Conservation (phyloP, 2,888 invertebrate species). For the Papilio protenor region DNA sequence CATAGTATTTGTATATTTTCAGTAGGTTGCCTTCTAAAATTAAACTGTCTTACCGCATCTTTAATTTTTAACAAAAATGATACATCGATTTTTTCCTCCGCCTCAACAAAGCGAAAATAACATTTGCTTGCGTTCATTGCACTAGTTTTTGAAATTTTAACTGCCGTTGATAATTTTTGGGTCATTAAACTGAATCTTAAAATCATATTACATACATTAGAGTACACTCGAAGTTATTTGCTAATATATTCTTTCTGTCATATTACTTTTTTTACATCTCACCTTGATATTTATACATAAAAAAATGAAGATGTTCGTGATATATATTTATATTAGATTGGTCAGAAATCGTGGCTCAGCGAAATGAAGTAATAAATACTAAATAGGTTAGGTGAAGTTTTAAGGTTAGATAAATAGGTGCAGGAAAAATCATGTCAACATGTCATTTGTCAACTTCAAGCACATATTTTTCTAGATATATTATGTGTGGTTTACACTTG, state of each 20-base stretch:
- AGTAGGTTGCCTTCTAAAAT: constrained; percentile 86
- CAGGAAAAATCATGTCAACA: background rate
- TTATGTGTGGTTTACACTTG: too few relatives aligned
- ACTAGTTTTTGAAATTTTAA: constrained; percentile 62
- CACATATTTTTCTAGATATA: background rate
- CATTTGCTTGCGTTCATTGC: constrained; percentile 71
- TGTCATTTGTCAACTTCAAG: background rate
- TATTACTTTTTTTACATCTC: background rate
- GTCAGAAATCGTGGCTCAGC: background rate
- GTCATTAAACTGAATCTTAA: constrained; percentile 49
- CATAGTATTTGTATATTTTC: constrained; percentile 86
- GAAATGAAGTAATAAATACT: background rate
- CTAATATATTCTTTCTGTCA: background rate
- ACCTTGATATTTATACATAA: background rate
- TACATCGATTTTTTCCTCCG: constrained; percentile 72
- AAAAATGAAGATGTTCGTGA: background rate
- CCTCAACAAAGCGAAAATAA: constrained; percentile 69
- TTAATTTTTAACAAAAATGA: constrained; percentile 70
- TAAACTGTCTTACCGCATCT: constrained; percentile 85
- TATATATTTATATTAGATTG: background rate
- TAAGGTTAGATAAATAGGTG: background rate
- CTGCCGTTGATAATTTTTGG: constrained; percentile 58
- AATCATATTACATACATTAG: constrained; percentile 53
- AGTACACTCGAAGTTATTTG: too few relatives aligned
- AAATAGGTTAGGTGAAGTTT: background rate